Conservation (phyloP, 2,888 invertebrate genomes). For the Carterocephalus palaemon region DNA sequence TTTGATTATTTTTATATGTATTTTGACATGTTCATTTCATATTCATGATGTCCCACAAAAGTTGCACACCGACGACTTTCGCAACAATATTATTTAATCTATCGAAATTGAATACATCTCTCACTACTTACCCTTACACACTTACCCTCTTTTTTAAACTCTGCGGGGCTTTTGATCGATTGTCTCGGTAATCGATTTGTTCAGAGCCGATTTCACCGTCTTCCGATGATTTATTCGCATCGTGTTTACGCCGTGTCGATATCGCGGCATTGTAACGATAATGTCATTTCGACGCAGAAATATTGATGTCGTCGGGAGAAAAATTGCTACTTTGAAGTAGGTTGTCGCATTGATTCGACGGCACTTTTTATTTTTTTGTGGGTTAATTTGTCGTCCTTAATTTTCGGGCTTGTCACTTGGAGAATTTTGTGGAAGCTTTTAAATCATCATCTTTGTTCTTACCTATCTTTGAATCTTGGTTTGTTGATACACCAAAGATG, state of each 20-base stretch:
- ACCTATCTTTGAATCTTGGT: constrained; percentile 4
- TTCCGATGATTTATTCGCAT: constrained; percentile 62
- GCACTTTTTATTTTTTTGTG: constrained; percentile 53
- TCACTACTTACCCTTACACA: no score
- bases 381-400: constrained; percentile 71
- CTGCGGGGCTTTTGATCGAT: constrained; percentile 44
- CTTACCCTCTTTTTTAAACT: constrained; percentile 40
- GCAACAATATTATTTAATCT: constrained; percentile 4
- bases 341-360: constrained; percentile 44
- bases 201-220: constrained; percentile 47
- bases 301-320: constrained; percentile 49
- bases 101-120: constrained; percentile 24
- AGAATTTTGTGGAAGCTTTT: constrained; percentile 23
- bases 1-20: no score
- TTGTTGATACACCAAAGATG: no score
- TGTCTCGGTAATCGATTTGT: constrained; percentile 52
- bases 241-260: constrained; percentile 52
- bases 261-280: constrained; percentile 55
- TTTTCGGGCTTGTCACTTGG: constrained; percentile 50
- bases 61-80: constrained; percentile 2
- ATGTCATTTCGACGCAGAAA: constrained; percentile 46
- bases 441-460: constrained; percentile 22
- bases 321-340: constrained; percentile 57
- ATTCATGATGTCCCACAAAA: constrained; percentile 9
- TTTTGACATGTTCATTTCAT: no score